phyloP scores from a whole-genome alignment of 2,113 vertebrate genomes.

The Tetraodon nigroviridis region DNA sequence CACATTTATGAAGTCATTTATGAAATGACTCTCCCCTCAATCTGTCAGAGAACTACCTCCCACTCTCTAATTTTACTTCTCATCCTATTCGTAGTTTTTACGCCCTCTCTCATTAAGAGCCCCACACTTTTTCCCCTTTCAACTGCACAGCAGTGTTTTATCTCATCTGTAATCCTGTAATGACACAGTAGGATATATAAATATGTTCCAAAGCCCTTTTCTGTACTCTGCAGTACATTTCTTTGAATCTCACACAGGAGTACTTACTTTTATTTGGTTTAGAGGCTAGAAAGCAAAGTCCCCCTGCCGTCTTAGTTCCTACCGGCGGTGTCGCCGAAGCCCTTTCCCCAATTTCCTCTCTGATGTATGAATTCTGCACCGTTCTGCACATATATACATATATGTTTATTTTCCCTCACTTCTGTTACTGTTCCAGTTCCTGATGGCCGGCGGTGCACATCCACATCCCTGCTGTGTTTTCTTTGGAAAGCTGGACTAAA shows the following conservation, averaged over 20 bases:
- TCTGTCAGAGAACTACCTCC: slow-evolving; percentile 31
- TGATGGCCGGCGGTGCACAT: slow-evolving; percentile 52
- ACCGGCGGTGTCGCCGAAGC: too few relatives aligned
- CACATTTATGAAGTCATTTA: slow-evolving; percentile 15
- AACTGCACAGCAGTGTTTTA: slow-evolving; percentile 19
- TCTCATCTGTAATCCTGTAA: slow-evolving; percentile 1
- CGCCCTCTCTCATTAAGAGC: slow-evolving; percentile 46
- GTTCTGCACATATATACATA: slow-evolving; percentile 31
- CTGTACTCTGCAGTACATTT: too few relatives aligned
- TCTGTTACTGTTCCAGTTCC: slow-evolving; percentile 46
- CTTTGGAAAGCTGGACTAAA: slow-evolving; percentile 58
- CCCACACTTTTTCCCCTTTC: slow-evolving; percentile 6
- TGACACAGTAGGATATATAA: background rate
- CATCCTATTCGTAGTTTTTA: slow-evolving; percentile 20
- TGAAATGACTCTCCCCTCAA: slow-evolving; percentile 24
- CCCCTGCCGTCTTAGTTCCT: background rate
- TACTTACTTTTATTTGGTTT: slow-evolving; percentile 12
- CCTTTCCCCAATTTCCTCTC: slow-evolving; percentile 35
- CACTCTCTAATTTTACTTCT: slow-evolving; percentile 49
- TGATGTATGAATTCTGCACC: slow-evolving; percentile 43
- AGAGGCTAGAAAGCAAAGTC: background rate
- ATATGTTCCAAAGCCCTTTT: too few relatives aligned
- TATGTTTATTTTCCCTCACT: slow-evolving; percentile 51
- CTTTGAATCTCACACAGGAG: too few relatives aligned
- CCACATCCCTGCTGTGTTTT: slow-evolving; percentile 66